Percentiles rank a stretch among this genome's conserved stretches.
Conservation (phyloP, 2,113 vertebrate genomes). For the Meleagris gallopavo region DNA sequence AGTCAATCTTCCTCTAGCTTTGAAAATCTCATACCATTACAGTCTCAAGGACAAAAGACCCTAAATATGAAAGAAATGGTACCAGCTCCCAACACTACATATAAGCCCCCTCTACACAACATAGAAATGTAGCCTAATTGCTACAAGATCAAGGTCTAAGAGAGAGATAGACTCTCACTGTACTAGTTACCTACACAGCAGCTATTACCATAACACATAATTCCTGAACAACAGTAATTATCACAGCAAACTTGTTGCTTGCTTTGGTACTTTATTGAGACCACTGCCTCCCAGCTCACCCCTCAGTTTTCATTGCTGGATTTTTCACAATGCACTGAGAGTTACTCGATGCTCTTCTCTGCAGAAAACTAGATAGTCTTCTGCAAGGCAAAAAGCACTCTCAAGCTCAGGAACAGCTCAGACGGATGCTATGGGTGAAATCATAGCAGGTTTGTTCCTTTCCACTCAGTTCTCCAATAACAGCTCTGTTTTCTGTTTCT, state of each 20-base stretch:
- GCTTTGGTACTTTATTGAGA: not conserved
- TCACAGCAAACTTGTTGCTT: not conserved
- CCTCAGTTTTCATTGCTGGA: not conserved
- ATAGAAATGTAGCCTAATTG: not conserved
- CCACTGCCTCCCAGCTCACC: not conserved
- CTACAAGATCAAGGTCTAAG: not conserved
- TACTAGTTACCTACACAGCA: not conserved
- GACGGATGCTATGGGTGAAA: not conserved
- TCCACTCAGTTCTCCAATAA: not conserved
- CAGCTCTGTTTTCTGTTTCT: not conserved
- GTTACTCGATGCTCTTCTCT: not conserved
- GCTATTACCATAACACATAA: not conserved
- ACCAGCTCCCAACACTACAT: not conserved
- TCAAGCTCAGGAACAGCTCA: not conserved
- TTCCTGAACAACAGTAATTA: not conserved
- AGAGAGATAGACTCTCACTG: not conserved
- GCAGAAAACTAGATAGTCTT: not conserved
- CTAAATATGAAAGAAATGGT: not conserved
- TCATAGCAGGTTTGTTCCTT: not conserved
- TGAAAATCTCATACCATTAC: too few relatives aligned
- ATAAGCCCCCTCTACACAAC: accelerated
- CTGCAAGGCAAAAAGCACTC: not conserved
- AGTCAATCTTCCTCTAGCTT: not conserved
- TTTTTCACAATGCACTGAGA: not conserved
- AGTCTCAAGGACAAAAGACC: not conserved